Percentiles rank a stretch among this genome's conserved stretches.
Conservation (phyloP, 37 sponge, comb jelly and placozoan species). For the Dysidea cf. avara region DNA sequence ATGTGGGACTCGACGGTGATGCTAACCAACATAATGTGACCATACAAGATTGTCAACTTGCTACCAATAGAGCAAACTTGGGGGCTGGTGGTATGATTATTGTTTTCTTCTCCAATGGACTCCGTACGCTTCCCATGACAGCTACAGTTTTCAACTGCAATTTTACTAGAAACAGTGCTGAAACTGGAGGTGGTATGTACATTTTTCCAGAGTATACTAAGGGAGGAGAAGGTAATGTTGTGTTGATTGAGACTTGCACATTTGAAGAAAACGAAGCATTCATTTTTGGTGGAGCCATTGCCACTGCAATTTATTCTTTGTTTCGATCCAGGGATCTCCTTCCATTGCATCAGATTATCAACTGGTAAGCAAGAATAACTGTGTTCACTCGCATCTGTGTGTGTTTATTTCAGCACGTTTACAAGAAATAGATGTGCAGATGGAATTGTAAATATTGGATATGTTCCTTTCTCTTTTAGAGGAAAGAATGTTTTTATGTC, state of each 20-base stretch:
- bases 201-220: background rate
- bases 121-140: background rate
- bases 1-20: slow-evolving; percentile 10
- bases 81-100: slow-evolving; percentile 49
- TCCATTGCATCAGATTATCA: background rate
- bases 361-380: background rate
- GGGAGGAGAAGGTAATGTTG: background rate
- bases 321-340: background rate
- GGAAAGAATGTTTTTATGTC: slow-evolving; percentile 23
- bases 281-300: slow-evolving; percentile 4
- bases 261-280: background rate
- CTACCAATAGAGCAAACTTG: slow-evolving; percentile 13
- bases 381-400: background rate
- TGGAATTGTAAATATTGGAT: slow-evolving; percentile 47
- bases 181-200: slow-evolving; percentile 43
- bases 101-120: slow-evolving; percentile 9
- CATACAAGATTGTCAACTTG: slow-evolving; percentile 8
- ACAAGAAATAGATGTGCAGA: slow-evolving; percentile 25
- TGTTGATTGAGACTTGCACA: background rate
- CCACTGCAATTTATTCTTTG: background rate
- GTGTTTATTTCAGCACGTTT: slow-evolving; percentile 29
- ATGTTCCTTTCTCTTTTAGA: slow-evolving; percentile 33
- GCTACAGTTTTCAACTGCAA: background rate
- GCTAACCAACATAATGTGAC: slow-evolving; percentile 10
- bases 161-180: slow-evolving; percentile 11